Evolutionary conservation across 2,113 vertebrate species (phyloP), one percentile per base, ranked within the genome.

Genomic region (Eurypyga helias): DNA sequence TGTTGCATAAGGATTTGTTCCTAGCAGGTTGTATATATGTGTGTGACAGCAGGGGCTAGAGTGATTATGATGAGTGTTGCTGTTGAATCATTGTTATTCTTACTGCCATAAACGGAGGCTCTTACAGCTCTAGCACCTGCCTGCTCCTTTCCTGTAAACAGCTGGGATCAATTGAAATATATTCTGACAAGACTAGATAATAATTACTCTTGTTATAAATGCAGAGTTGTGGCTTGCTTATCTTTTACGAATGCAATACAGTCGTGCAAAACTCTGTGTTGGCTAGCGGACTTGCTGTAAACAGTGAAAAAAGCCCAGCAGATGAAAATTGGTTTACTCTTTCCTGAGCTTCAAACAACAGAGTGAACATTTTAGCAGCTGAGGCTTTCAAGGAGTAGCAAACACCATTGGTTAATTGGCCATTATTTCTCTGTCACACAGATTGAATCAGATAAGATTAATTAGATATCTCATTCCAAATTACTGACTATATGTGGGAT

Each of bases 391-490:
- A 60, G 41, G 34, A 57, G 33, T 23, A 70, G 28, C n/a, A 66
- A 73, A 51, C 24, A 24, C 17, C 33, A 4, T 57, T 0, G 2
- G 9, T 77, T 91, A 87, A 79, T 91, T 88, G 43, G 12, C 31
- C 36, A 38, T 62, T 90, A 58, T 85, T 78, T 85, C 38, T 90
- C 45, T 66, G 52, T 89, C 51, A 51, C 21, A 38, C 71, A 38
- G 61, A 75, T 97, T 86, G 70, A 76, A 90, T 89, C 17, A 91
- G 78, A 23, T 20, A 87, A 93, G 67, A 91, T 87, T 82, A 94
- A 90, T 77, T 81, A 71, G 26, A 20, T 72, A 69, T 17, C 25
- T 83, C 7, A 57, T 92, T 77, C 57, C 17, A 38, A 66, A 60
- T 80, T 58, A 15, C 46, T 55, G 26, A 33, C 36, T 29, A 2